Base-by-base conservation (phyloP, 2,888 invertebrate species). In the Troilus luridus region DNA sequence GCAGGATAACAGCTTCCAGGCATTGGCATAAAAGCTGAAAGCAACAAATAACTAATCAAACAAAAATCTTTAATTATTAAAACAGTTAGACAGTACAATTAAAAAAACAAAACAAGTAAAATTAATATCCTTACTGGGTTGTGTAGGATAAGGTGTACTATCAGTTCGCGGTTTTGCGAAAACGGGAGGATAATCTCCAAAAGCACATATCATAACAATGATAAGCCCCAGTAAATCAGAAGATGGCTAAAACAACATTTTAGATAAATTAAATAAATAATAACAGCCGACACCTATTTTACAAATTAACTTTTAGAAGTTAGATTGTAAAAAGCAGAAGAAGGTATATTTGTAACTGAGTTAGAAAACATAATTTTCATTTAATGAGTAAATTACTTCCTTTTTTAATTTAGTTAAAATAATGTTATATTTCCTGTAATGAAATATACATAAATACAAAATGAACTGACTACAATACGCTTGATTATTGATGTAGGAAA, bases 121-220 rank as follows among this genome's bases (percentile, higher is more conserved):
- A 59, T 77, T 58, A 62, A 88, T 77, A 64, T 67, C 94, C 94
- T 94, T 93, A 95, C 95, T 58, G 41, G 91, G 93, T 93, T 95
- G 95, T 77, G 94, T 93, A 60, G 96, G 96, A 93, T 96, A 96
- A 64, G 96, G 95, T 9, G 95, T 93, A 62, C 91, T 91, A 91
- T 92, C 95, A 91, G 95, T 95, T 92, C 96, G 96, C 27, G 96
- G 95, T 94, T 96, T 97, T 0, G 98, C 96, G 94, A 97, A 98
- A 9, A 99, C 99, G 5, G 99, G 99, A 91, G 99, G 99, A 93
- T 97, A 96, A 93, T 99, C 99, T 64, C 99, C 98, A 95, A 99
- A 99, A 2, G 98, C 97, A 91, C 97, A 96, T 92, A 97, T 96
- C 97, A 99, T 97, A 91, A 98, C 96, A 95, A 98, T 98, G 93